These are phyloP conservation scores for Cassiopea andromeda DNA, from an alignment of 30 jellyfish, hydroid and myxozoan genomes.

Conservation along the genomic window DNA sequence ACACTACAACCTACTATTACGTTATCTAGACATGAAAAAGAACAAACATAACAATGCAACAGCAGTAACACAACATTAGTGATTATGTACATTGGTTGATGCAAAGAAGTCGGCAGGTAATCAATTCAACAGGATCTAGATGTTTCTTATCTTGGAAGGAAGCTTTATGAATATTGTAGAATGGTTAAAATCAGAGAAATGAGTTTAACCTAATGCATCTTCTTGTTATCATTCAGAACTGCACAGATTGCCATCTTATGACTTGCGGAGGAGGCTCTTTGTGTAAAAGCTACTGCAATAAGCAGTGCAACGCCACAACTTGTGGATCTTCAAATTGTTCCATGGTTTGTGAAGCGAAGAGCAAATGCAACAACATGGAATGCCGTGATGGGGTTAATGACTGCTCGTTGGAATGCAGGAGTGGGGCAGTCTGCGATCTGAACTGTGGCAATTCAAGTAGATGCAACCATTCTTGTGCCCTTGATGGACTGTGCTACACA, in stretches of 20 bases:
- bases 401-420: conserved; percentile 50
- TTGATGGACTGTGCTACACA: conserved; percentile 52
- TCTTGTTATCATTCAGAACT: conserved; percentile 16
- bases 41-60: too few relatives aligned
- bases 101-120: too few relatives aligned
- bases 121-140: too few relatives aligned
- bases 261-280: conserved; percentile 12
- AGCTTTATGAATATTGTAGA: too few relatives aligned
- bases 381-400: conserved; percentile 21
- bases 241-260: conserved; percentile 11
- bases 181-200: too few relatives aligned
- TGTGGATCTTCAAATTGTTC: conserved; percentile 27
- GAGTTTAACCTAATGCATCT: background rate
- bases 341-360: conserved; percentile 39
- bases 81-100: too few relatives aligned
- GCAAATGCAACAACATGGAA: conserved; percentile 30
- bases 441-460: conserved; percentile 33
- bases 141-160: too few relatives aligned
- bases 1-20: too few relatives aligned
- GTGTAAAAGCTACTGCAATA: conserved; percentile 27
- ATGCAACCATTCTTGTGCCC: conserved; percentile 57
- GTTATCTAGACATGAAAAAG: too few relatives aligned
- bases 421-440: conserved; percentile 37
- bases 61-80: too few relatives aligned
- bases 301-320: conserved; percentile 27